phyloP scores from a whole-genome alignment of 2,113 vertebrate species.

The Menura novaehollandiae region DNA sequence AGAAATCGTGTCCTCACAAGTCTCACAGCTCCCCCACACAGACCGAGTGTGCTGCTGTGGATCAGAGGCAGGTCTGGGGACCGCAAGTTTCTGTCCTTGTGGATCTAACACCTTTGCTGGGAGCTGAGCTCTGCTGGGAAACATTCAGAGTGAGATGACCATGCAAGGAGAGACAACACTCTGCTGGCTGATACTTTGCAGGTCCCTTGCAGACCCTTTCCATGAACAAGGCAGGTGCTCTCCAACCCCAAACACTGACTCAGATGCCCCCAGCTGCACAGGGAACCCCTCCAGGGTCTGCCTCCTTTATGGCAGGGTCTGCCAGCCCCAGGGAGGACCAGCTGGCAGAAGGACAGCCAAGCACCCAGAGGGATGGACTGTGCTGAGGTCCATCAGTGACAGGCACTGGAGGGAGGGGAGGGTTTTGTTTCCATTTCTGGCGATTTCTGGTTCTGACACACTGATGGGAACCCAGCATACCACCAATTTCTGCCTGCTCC shows the following conservation, averaged over 20 bases:
- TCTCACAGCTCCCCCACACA: neutral
- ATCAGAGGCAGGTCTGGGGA: neutral
- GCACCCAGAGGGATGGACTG: neutral
- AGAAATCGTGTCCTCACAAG: neutral
- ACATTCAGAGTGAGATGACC: fast-evolving
- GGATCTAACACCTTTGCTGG: neutral
- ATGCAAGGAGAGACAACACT: neutral
- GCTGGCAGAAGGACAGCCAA: neutral
- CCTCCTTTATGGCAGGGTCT: neutral
- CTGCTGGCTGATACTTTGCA: neutral
- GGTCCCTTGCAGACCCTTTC: neutral
- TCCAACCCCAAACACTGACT: neutral
- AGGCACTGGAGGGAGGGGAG: neutral
- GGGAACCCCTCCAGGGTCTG: neutral
- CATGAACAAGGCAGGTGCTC: neutral
- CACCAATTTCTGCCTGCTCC: neutral
- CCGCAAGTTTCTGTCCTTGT: neutral
- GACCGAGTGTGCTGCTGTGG: neutral
- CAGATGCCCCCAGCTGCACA: neutral
- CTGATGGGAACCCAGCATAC: neutral
- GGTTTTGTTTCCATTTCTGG: neutral
- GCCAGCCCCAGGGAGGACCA: neutral
- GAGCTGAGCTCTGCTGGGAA: neutral
- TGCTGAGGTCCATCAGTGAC: neutral
- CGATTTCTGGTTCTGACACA: neutral